These are phyloP conservation scores for Balanococcus diminutus DNA, from an alignment of 2,888 invertebrate species.

Conservation along the genomic window DNA sequence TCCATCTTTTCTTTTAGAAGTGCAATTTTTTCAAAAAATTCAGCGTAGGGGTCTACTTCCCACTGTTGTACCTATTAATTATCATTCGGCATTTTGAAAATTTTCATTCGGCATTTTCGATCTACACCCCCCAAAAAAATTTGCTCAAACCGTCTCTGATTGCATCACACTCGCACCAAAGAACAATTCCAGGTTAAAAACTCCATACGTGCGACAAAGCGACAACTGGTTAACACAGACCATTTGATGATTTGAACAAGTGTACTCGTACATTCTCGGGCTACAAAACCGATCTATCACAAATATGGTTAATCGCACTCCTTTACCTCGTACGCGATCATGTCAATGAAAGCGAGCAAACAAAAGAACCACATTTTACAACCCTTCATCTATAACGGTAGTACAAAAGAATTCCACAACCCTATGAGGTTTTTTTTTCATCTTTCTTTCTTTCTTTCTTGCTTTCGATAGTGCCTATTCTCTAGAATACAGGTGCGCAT, in stretches of 20 bases:
- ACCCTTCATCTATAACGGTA: background rate
- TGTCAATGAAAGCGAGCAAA: background rate
- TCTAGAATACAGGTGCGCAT: background rate
- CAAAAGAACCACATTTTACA: background rate
- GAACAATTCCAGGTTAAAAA: too few species aligned
- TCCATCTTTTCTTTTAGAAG: too few species aligned
- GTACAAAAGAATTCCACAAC: slow-evolving; percentile 8
- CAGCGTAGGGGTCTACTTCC: too few species aligned
- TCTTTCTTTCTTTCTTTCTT: background rate
- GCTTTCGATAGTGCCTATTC: background rate
- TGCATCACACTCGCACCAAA: too few species aligned
- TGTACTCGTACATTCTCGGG: background rate
- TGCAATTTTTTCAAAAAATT: too few species aligned
- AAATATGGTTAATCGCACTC: background rate
- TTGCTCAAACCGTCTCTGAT: too few species aligned
- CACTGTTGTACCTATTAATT: too few species aligned
- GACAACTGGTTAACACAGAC: background rate
- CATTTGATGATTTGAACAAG: background rate
- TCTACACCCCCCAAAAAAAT: too few species aligned
- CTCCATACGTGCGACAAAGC: background rate
- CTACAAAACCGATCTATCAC: background rate
- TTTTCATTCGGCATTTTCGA: too few species aligned
- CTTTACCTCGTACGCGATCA: background rate
- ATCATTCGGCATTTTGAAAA: too few species aligned
- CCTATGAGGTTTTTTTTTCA: background rate